Conservation (phyloP, 2,113 vertebrate genomes). For the Microcebus lehilahytsara region DNA sequence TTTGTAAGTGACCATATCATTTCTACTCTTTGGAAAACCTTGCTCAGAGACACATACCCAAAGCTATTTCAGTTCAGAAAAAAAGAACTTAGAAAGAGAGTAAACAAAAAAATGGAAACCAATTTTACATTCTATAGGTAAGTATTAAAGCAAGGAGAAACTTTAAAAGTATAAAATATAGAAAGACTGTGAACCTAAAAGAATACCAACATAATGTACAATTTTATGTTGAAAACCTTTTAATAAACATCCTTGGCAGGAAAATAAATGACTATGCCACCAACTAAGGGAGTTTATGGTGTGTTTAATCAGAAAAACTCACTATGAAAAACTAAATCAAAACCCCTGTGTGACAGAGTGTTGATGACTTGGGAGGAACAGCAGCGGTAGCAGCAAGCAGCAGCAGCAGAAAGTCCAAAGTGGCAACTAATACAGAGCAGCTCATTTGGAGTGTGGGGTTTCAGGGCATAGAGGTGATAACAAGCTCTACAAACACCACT, state of each 20-base stretch:
- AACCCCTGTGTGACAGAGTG: neutral
- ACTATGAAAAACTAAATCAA: neutral
- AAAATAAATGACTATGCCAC: neutral
- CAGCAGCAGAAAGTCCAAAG: neutral
- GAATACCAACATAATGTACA: neutral
- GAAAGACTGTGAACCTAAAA: neutral
- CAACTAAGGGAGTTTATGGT: neutral
- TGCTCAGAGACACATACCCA: neutral
- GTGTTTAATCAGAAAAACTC: neutral
- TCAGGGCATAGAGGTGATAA: neutral
- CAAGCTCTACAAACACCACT: neutral
- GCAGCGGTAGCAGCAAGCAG: neutral
- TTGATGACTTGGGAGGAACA: neutral
- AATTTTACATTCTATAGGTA: slow-evolving; percentile 2
- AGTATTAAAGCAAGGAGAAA: neutral
- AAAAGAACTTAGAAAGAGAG: neutral
- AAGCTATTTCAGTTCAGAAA: neutral
- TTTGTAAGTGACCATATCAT: neutral
- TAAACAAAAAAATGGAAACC: slow-evolving; percentile 27
- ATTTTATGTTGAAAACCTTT: slow-evolving; percentile 47
- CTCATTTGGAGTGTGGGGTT: neutral
- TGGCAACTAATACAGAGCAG: neutral
- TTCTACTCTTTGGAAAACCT: slow-evolving; percentile 33
- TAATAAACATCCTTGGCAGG: neutral
- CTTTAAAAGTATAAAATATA: neutral